Percentiles rank a stretch among this genome's conserved stretches.
phyloP scores from a whole-genome alignment of 1,140 invertebrate species.

The Grapholita molesta region DNA sequence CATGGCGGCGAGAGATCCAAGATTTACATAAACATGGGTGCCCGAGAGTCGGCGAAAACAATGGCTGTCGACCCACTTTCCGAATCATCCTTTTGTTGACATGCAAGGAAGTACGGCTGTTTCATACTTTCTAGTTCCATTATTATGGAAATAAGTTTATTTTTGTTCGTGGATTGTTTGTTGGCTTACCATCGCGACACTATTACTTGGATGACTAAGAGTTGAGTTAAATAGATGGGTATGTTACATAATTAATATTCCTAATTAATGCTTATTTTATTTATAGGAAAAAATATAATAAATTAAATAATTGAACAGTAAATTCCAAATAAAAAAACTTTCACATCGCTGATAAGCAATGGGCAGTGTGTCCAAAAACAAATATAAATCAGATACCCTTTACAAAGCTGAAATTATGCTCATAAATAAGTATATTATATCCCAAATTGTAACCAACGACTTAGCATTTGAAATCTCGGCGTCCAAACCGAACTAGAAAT shows the following conservation, averaged over 20 bases:
- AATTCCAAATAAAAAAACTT: too few species aligned
- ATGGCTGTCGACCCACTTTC: slow-evolving; percentile 50
- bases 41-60: slow-evolving; percentile 35
- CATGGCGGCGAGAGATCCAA: background rate
- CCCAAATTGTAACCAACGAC: background rate
- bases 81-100: slow-evolving; percentile 39
- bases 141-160: background rate
- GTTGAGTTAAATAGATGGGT: background rate
- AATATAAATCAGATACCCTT: too few species aligned
- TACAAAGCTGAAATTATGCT: too few species aligned
- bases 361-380: too few species aligned
- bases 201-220: background rate
- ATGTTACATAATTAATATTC: background rate
- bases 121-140: slow-evolving; percentile 2
- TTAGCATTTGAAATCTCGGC: background rate
- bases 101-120: slow-evolving; percentile 1
- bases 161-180: background rate
- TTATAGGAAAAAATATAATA: too few species aligned
- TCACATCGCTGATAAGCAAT: too few species aligned
- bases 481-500: background rate
- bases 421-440: background rate
- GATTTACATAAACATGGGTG: slow-evolving; percentile 65
- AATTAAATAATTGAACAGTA: too few species aligned
- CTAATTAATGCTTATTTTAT: too few species aligned
- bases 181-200: background rate